Conservation (phyloP, 2,888 invertebrate species). For the Ethmia dodecea region DNA sequence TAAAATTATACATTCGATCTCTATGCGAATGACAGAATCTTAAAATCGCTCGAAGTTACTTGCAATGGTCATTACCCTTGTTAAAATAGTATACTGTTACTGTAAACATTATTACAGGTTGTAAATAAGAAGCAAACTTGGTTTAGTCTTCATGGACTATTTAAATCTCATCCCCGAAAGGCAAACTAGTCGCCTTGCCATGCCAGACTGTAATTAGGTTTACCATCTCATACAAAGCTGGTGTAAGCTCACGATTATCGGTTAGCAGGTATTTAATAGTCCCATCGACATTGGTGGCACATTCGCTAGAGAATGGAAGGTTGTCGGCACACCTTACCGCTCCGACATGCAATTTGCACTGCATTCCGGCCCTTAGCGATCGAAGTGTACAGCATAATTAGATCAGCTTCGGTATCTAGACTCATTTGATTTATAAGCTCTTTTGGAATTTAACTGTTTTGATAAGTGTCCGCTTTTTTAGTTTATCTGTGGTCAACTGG, state of each 20-base stretch:
- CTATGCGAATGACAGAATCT: constrained; percentile 7
- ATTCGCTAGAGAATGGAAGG: constrained; percentile 63
- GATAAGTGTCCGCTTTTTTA: no score
- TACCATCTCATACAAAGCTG: no score
- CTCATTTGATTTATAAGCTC: constrained; percentile 32
- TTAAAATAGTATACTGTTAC: background rate
- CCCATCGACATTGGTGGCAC: constrained; percentile 56
- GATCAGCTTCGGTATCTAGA: constrained; percentile 13
- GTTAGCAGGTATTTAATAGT: constrained; percentile 55
- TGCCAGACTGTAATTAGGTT: no score
- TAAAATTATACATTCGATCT: constrained; percentile 8
- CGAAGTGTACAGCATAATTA: constrained; percentile 41
- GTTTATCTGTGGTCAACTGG: no score
- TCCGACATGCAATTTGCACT: constrained; percentile 50
- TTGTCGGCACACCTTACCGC: constrained; percentile 59
- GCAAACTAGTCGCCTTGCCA: no score
- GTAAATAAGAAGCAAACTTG: no score
- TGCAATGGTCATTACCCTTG: background rate
- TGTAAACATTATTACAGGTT: no score
- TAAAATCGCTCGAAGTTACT: background rate
- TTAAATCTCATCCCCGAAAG: no score
- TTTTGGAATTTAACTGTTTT: constrained; percentile 27
- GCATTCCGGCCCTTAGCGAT: constrained; percentile 55
- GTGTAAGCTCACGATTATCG: constrained; percentile 28
- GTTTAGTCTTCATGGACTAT: no score